Conservation (phyloP, 2,797 vertebrate genomes). For the Sparidentex hasta region DNA sequence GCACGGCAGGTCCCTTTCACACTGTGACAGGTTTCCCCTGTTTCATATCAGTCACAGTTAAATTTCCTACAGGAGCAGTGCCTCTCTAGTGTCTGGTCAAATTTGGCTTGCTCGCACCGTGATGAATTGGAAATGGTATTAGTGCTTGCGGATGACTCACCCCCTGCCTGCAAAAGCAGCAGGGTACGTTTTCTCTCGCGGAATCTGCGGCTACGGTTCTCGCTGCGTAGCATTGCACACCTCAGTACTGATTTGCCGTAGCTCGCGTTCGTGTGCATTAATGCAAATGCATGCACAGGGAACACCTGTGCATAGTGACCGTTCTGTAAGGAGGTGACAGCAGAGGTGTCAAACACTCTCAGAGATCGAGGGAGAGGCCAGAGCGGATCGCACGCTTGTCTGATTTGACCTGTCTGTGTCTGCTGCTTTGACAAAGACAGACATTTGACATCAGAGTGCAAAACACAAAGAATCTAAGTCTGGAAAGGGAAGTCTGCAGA, state of each 20-base stretch:
- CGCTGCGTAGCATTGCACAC: slow-evolving; percentile 4
- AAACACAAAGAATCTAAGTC: too few relatives aligned
- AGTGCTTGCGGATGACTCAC: slow-evolving; percentile 2
- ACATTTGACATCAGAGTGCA: too few relatives aligned
- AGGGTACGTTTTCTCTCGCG: neutral
- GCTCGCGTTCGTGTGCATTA: slow-evolving; percentile 43
- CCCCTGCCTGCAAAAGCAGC: slow-evolving; percentile 28
- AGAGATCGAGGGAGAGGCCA: slow-evolving; percentile 37
- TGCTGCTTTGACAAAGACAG: neutral
- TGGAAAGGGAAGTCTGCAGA: too few relatives aligned
- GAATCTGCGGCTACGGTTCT: slow-evolving; percentile 9
- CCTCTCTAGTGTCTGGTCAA: slow-evolving; percentile 29
- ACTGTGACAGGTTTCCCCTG: slow-evolving; percentile 48
- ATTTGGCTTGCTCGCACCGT: slow-evolving; percentile 42
- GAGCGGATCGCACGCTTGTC: slow-evolving; percentile 33
- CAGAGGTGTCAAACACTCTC: slow-evolving; percentile 32
- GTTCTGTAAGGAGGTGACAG: slow-evolving; percentile 44
- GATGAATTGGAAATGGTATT: slow-evolving; percentile 61
- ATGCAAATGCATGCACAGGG: slow-evolving; percentile 69
- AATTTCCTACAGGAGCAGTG: slow-evolving; percentile 20
- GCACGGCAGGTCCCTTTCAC: slow-evolving; percentile 42
- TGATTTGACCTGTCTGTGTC: slow-evolving; percentile 36
- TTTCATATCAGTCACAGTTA: slow-evolving; percentile 59
- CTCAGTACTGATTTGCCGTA: slow-evolving; percentile 56
- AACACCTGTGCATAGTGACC: slow-evolving; percentile 50